Base-by-base conservation (phyloP, 2,113 vertebrate species). In the Diglossa brunneiventris region DNA sequence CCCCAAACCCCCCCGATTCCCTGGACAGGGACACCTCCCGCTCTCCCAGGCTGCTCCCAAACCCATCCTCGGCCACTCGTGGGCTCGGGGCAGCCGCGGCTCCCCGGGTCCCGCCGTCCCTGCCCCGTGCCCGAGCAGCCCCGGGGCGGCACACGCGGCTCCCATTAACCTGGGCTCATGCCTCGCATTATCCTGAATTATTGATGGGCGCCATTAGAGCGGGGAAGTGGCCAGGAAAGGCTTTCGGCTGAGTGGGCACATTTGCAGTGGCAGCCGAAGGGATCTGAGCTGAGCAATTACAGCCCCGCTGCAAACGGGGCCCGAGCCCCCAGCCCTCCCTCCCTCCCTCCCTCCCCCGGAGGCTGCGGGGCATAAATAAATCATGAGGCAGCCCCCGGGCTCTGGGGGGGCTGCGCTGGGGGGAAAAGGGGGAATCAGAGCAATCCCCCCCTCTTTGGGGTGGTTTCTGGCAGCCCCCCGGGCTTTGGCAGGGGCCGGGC, bases 181-280 rank as follows among this genome's bases (percentile, higher is more conserved):
- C 83, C 79, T 89, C 20, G 46, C 90, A 78, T 95, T 89, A 89
- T 42, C 49, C 74, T 97, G 95, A 96, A 97, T 96, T 97, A 97
- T 97, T 97, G 94, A 97, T 96, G 20, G 89, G 47, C 37, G 37
- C 95, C 90, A 95, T 97, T 97, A 96, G 96, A 77, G 69, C 16
- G 12, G 94, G 91, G 93, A 95, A 93, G 89, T 92, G 94, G 90
- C 88, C 95, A 74, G 93, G 91, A 92, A 89, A 87, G 79, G 89
- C 88, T 64, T 91, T 61, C 44, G 56, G 94, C 94, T 93, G 88
- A 92, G 75, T 94, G 94, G 83, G 95, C 93, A 93, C 91, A 77
- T 92, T 95, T 93, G n/a, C 88, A n/a, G 62, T 4, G 92, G 94
- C 89, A 83, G 93, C 31, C 15, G 23, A 46, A 67, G 92, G 89